phyloP scores from a whole-genome alignment of 2,797 vertebrate species.

The Botia kubotai region DNA sequence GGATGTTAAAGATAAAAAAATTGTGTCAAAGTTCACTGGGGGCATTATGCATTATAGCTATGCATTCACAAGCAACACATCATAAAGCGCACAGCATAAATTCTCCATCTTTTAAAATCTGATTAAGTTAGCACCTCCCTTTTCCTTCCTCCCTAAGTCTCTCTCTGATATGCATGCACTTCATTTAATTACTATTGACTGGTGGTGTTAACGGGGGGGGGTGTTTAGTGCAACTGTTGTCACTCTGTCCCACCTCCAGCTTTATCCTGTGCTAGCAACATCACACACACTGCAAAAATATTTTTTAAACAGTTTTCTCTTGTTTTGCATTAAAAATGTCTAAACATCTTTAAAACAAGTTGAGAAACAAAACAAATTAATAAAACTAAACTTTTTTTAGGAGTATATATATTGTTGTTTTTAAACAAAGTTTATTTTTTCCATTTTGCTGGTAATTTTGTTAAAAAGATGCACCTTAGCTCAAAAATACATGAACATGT shows the following conservation, averaged over 20 bases:
- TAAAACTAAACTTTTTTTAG: too few relatives aligned
- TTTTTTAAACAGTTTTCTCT: background rate
- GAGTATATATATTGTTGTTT: too few relatives aligned
- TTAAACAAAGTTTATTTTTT: too few relatives aligned
- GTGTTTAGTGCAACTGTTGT: constrained; percentile 19
- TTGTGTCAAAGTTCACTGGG: too few relatives aligned
- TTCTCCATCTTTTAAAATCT: constrained; percentile 4
- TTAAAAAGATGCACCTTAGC: too few relatives aligned
- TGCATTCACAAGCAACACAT: constrained; percentile 8
- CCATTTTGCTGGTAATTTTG: too few relatives aligned
- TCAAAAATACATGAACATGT: too few relatives aligned
- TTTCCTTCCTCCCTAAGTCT: background rate
- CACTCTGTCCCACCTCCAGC: background rate
- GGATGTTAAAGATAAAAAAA: too few relatives aligned
- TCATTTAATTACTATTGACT: constrained; percentile 52
- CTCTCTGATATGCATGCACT: constrained; percentile 15
- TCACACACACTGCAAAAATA: constrained; percentile 13
- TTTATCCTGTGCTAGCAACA: background rate
- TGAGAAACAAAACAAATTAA: background rate
- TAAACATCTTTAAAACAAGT: background rate
- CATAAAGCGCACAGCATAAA: background rate
- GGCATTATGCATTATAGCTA: too few relatives aligned
- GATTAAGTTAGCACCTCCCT: background rate
- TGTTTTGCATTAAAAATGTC: background rate
- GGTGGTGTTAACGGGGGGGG: background rate